These are phyloP conservation scores for Ectemnius cavifrons DNA, from an alignment of 2,888 invertebrate species.

Conservation along the genomic window DNA sequence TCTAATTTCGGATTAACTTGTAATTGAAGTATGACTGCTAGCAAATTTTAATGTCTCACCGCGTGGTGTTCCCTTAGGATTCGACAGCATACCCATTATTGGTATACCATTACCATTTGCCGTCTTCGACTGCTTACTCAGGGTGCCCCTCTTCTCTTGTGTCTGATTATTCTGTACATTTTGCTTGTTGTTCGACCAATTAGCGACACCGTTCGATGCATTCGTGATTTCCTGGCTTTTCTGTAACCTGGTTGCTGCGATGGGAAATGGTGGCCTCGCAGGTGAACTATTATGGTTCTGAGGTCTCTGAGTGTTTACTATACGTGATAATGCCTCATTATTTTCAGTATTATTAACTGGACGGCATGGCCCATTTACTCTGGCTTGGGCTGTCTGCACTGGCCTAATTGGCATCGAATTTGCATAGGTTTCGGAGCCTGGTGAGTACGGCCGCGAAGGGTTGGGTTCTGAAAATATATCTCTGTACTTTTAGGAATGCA, in stretches of 20 bases:
- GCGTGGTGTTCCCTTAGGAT: slow-evolving; percentile 60
- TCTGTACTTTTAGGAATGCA: too few species aligned
- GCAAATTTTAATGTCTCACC: slow-evolving; percentile 31
- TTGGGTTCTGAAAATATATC: slow-evolving; percentile 43
- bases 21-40: background rate
- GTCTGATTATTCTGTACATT: slow-evolving; percentile 44
- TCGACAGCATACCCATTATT: slow-evolving; percentile 67
- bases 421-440: too few species aligned
- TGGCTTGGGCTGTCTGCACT: too few species aligned
- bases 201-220: slow-evolving; percentile 50
- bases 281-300: slow-evolving; percentile 17
- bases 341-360: slow-evolving; percentile 9
- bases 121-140: too few species aligned
- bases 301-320: background rate
- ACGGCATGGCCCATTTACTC: slow-evolving; percentile 10
- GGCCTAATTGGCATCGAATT: too few species aligned
- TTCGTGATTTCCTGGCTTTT: background rate
- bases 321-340: slow-evolving; percentile 4
- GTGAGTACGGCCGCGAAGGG: background rate
- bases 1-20: too few species aligned
- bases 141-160: slow-evolving; percentile 21
- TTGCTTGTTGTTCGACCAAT: slow-evolving; percentile 59
- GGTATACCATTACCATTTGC: slow-evolving; percentile 42
- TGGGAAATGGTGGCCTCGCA: slow-evolving; percentile 25
- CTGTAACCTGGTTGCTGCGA: slow-evolving; percentile 32